Conservation (phyloP, 1,140 invertebrate species). For the Calycopis cecrops region DNA sequence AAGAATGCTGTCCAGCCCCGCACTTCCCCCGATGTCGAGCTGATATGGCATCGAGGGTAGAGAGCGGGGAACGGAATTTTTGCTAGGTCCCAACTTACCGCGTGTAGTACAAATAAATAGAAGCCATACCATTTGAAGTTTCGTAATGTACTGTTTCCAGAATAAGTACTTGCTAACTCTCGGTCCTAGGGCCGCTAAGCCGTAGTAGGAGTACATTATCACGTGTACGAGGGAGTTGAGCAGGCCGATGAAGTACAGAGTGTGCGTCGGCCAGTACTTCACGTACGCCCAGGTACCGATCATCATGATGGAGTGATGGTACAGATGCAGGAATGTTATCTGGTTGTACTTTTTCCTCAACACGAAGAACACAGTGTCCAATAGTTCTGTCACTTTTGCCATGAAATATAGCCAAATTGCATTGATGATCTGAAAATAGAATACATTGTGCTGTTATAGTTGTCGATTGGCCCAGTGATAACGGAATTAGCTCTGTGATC, state of each 20-base stretch:
- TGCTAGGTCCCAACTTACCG: no score
- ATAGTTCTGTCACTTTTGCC: slow-evolving; percentile 51
- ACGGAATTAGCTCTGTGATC: no score
- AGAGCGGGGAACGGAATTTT: no score
- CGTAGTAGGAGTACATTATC: slow-evolving; percentile 95
- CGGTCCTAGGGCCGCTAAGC: slow-evolving; percentile 91
- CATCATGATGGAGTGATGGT: slow-evolving; percentile 96
- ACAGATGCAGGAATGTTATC: slow-evolving; percentile 93
- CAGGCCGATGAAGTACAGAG: slow-evolving; percentile 92
- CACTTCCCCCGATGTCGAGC: no score
- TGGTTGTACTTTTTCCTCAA: slow-evolving; percentile 94
- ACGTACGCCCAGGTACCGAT: slow-evolving; percentile 93
- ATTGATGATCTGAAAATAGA: slow-evolving; percentile 46
- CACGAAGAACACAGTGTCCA: slow-evolving; percentile 94
- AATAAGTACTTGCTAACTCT: slow-evolving; percentile 92
- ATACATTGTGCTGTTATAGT: not conserved
- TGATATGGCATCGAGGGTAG: no score
- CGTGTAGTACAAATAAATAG: not conserved
- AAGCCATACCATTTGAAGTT: slow-evolving; percentile 88
- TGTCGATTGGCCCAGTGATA: no score
- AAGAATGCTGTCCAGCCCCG: no score
- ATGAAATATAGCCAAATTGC: slow-evolving; percentile 49
- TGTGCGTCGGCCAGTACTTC: slow-evolving; percentile 59
- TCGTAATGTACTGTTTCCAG: slow-evolving; percentile 96
- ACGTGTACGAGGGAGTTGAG: slow-evolving; percentile 96